Evolutionary conservation across 2,113 vertebrate species (phyloP), one percentile per base, ranked within the genome.

Genomic region (Abramis brama): DNA sequence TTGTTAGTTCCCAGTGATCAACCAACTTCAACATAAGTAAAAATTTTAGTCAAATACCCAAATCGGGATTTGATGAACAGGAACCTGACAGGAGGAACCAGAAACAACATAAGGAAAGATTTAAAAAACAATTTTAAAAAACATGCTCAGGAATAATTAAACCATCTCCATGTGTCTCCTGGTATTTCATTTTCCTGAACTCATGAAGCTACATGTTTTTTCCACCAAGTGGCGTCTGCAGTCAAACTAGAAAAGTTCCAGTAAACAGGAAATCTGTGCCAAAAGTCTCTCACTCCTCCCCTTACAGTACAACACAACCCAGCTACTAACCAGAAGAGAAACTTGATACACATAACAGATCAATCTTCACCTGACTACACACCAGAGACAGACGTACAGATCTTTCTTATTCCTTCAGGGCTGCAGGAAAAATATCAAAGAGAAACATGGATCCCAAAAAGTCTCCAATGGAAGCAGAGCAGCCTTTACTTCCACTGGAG

Each of bases 391-490:
- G 7, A 36, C 66, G 5, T 17, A 36, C 66, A 36, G 64, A 5
- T 17, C 50, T 15, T 52, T 52, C 13, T 52, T 15, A 17, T 52
- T 33, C 33, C 4, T 33, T 33, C 33, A 33, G 33, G 33, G 33
- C 3, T 17, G 30, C 30, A 36, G 66, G 13, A 1, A 4, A 21
- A 10, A 70, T 8, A 2, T 30, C 27, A 19, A 70, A 70, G 15
- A 21, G 1, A 36, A 70, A 21, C 33, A 95, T 94, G 94, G 91
- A 60, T 60, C 84, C 88, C 33, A 86, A 19, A 33, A 90, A 89
- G 43, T 60, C 52, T 79, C 73, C 90, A 39, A 43, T 43, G 13
- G 33, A 57, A 23, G 86, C 82, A 15, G 27, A 0, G 5, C 27
- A 75, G 55, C 55, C 30, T 19, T 23, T 57, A 9, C 84, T 85